A percentile compares a stretch with the other conserved stretches of the same genome.
phyloP scores from a whole-genome alignment of 2,888 invertebrate genomes.

The Drosophila paramelanica region DNA sequence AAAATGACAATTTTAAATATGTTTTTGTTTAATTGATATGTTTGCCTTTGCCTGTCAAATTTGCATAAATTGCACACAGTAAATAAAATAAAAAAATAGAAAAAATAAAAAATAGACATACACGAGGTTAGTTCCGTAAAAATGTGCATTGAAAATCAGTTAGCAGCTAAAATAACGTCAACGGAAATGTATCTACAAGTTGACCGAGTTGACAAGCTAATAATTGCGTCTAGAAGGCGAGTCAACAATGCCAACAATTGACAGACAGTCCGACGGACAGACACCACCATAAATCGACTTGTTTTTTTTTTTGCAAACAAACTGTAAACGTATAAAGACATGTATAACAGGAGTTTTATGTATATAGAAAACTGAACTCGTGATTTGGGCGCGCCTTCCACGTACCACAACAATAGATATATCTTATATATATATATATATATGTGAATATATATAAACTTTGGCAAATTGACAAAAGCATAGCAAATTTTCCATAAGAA shows the following conservation, averaged over 20 bases:
- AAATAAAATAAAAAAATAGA: slow-evolving; percentile 13
- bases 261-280: slow-evolving; percentile 21
- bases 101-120: slow-evolving; percentile 13
- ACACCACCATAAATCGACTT: slow-evolving; percentile 11
- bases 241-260: slow-evolving; percentile 61
- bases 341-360: slow-evolving; percentile 2
- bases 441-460: neutral
- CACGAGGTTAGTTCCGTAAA: slow-evolving; percentile 73
- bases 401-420: slow-evolving; percentile 4
- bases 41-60: no score
- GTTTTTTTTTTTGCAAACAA: slow-evolving; percentile 23
- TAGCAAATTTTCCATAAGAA: slow-evolving; percentile 30
- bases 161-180: slow-evolving; percentile 39
- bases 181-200: slow-evolving; percentile 66
- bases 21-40: no score
- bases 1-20: no score
- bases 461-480: slow-evolving; percentile 52
- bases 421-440: neutral
- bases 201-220: slow-evolving; percentile 56
- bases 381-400: slow-evolving; percentile 58
- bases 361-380: slow-evolving; percentile 51
- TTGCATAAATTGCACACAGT: neutral
- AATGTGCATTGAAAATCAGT: slow-evolving; percentile 66
- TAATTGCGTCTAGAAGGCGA: slow-evolving; percentile 68
- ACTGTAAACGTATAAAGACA: slow-evolving; percentile 9